Evolutionary conservation across 2,113 vertebrate species (phyloP).

Genomic region (Pongo pygmaeus): DNA sequence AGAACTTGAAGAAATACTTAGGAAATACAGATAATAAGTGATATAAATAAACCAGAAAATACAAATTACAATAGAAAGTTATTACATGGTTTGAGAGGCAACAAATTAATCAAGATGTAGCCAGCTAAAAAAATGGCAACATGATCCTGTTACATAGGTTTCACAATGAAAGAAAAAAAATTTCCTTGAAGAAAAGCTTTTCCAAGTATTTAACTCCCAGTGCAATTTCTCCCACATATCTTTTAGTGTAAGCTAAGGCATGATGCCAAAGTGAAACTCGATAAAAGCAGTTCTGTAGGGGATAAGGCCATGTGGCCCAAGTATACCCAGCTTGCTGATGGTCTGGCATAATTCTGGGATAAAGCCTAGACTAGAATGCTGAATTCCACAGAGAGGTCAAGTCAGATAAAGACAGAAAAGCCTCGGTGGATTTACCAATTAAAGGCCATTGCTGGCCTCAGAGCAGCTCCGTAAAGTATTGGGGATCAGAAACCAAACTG

Average conservation of each 20-base stretch:
- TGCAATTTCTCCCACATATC: conserved; percentile 9
- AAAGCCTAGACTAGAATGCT: conserved; percentile 36
- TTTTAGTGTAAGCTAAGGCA: conserved; percentile 51
- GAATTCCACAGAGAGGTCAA: background rate
- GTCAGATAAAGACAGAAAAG: conserved; percentile 46
- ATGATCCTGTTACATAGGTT: background rate
- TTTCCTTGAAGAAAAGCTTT: conserved; percentile 36
- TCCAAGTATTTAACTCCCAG: background rate
- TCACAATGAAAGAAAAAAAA: conserved; percentile 30
- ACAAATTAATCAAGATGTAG: background rate
- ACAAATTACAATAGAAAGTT: conserved; percentile 13
- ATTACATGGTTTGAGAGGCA: background rate
- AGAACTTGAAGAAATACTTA: conserved; percentile 21
- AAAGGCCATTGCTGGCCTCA: background rate
- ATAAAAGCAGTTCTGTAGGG: conserved; percentile 23
- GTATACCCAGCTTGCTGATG: conserved; percentile 33
- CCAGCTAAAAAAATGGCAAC: conserved; percentile 26
- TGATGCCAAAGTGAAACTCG: conserved; percentile 51
- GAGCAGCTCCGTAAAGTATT: background rate
- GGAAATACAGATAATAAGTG: conserved; percentile 38
- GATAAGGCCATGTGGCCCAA: conserved; percentile 13
- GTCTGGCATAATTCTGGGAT: conserved; percentile 40
- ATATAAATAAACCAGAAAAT: background rate
- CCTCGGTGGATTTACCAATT: conserved; percentile 22
- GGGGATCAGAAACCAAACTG: conserved; percentile 1